Percentiles rank a stretch among this genome's conserved stretches.
Conservation (phyloP, 2,888 invertebrate genomes). For the Omphaloscelis lunosa region DNA sequence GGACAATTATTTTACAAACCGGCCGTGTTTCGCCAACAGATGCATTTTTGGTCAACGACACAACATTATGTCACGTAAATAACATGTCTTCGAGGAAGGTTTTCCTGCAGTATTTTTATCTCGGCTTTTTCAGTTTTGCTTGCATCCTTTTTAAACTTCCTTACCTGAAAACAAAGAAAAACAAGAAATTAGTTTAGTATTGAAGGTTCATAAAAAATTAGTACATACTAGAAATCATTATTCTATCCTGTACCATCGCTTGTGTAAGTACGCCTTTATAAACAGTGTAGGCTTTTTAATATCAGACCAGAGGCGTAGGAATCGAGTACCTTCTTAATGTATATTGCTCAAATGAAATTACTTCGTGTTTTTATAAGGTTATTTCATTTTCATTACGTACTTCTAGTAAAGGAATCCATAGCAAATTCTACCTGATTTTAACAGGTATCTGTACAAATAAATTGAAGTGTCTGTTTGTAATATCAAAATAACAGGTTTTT, state of each 20-base stretch:
- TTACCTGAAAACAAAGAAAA: conserved; percentile 48
- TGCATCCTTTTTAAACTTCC: neutral
- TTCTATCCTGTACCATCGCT: neutral
- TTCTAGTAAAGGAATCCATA: neutral
- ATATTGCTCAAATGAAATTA: conserved; percentile 29
- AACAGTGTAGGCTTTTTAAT: conserved; percentile 49
- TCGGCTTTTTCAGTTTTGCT: no score
- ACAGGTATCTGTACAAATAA: no score
- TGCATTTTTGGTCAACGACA: fast-evolving
- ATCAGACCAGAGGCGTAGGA: conserved; percentile 30
- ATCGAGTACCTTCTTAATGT: conserved; percentile 37
- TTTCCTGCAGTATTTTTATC: neutral
- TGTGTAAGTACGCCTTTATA: conserved; percentile 33
- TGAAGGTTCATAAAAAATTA: neutral
- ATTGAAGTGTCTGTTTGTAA: no score
- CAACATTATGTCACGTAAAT: neutral
- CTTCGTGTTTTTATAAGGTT: conserved; percentile 6
- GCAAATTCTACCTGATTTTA: neutral
- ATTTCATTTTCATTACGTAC: neutral
- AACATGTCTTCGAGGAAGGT: neutral
- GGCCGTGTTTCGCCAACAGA: neutral
- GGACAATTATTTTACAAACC: neutral
- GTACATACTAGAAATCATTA: neutral
- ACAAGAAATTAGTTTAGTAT: neutral
- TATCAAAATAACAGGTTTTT: no score